phyloP scores from a whole-genome alignment of 2,797 vertebrate species.

The Pteronotus mesoamericanus region DNA sequence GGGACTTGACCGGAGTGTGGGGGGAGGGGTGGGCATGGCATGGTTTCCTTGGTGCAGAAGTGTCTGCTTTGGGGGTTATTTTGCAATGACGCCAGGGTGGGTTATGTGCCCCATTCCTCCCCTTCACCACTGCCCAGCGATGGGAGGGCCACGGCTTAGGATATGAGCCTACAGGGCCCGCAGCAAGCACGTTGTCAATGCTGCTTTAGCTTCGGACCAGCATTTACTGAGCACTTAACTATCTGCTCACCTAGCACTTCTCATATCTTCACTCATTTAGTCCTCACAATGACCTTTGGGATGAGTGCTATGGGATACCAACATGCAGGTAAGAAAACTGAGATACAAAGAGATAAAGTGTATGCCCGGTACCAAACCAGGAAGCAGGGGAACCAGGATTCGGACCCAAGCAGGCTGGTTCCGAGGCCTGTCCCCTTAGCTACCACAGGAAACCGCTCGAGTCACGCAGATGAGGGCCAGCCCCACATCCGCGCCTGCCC shows the following conservation, averaged over 20 bases:
- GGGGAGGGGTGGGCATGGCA: fast-evolving
- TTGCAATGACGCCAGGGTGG: neutral
- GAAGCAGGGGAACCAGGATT: neutral
- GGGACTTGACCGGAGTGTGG: fast-evolving
- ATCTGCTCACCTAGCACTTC: neutral
- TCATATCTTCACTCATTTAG: neutral
- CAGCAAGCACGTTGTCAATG: neutral
- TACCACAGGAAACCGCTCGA: fast-evolving
- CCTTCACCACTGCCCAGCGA: neutral
- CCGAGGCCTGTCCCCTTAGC: neutral
- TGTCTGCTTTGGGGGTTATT: neutral
- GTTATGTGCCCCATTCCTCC: neutral
- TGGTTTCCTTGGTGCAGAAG: neutral
- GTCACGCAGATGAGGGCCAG: fast-evolving
- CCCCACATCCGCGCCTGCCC: fast-evolving
- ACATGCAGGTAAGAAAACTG: neutral
- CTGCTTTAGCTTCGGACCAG: fast-evolving
- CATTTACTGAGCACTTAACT: neutral
- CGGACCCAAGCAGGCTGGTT: fast-evolving
- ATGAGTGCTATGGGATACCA: neutral
- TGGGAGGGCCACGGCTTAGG: neutral
- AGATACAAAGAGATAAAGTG: neutral
- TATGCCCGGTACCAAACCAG: neutral
- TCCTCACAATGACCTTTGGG: neutral
- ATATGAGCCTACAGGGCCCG: fast-evolving